phyloP scores from a whole-genome alignment of 2,888 invertebrate genomes.

The Macrophya alboannulata region DNA sequence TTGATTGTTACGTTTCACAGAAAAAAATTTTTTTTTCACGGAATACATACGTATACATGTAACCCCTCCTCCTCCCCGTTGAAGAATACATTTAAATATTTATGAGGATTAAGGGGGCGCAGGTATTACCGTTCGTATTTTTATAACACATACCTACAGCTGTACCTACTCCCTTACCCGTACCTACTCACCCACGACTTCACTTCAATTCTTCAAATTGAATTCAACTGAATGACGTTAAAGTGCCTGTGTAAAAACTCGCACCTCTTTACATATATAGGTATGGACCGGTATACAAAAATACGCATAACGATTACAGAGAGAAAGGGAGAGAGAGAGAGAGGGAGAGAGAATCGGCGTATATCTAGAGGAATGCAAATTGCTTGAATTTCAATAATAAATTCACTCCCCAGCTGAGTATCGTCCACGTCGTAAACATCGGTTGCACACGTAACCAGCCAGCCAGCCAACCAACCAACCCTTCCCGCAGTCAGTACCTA shows the following conservation, averaged over 20 bases:
- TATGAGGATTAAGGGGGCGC: neutral
- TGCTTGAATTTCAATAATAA: slow-evolving; percentile 38
- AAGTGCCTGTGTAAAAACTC: neutral
- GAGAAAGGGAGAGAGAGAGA: neutral
- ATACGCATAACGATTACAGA: neutral
- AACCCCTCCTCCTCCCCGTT: neutral
- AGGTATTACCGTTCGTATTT: slow-evolving; percentile 27
- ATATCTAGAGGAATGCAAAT: slow-evolving; percentile 31
- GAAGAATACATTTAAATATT: slow-evolving; percentile 25
- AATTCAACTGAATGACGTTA: slow-evolving; percentile 17
- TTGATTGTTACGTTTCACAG: neutral
- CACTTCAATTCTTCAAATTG: slow-evolving; percentile 25
- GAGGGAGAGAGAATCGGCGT: neutral
- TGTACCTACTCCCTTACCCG: neutral
- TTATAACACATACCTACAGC: neutral
- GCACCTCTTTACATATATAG: neutral
- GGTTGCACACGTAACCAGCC: slow-evolving; percentile 24
- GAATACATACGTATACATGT: neutral
- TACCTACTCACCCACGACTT: neutral
- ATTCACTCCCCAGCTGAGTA: slow-evolving; percentile 32
- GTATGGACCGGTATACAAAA: neutral
- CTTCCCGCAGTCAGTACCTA: neutral
- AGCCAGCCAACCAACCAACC: neutral
- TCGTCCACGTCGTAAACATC: slow-evolving; percentile 40
- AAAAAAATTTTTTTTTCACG: too few relatives aligned